Evolutionary conservation across 2,888 invertebrate species (phyloP), one percentile per base, ranked within the genome.

Genomic region (Pinctada fucata): DNA sequence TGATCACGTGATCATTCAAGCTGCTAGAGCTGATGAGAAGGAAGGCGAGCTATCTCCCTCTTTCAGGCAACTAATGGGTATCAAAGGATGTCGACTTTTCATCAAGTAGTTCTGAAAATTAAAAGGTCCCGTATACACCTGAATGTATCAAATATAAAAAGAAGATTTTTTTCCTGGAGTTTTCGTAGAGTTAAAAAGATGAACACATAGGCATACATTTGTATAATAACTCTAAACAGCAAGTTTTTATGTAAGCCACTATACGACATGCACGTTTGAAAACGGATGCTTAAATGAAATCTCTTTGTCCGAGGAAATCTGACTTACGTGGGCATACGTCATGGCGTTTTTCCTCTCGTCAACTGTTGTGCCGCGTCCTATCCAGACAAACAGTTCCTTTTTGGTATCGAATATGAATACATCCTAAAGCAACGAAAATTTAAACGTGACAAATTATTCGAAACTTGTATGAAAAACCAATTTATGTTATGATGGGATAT

Each of bases 311-410:
- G 31, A 31, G 31, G 31, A 31, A 31, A 31, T 31, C 31, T 31
- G 31, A 89, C 91, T 89, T 83, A 92, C 91, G 83, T 92, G 91
- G 31, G 92, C 92, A 79, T 91, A 92, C 52, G 85, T 83, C 86
- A 92, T 82, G n/a, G 91, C 92, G 76, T 90, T 91, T 79, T 87
- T 90, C 78, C 87, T 88, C 83, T 92, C 92, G 4, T 81, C 84
- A 0, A 75, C 49, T 4, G 91, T 90, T 2, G 91, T 88, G 2
- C 81, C 86, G 51, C 84, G 85, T 8, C 92, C 92, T 68, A 92
- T 84, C 92, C 91, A 92, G 1, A 92, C 91, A 83, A 87, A 90
- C 47, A 89, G 49, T 3, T 82, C 82, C n/a, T 82, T 85, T 75
- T 90, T 90, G 47, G 86, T 87, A 75, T 92, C 91, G 70, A 92